phyloP scores from a whole-genome alignment of 2,797 vertebrate genomes.

The Clamator glandarius region DNA sequence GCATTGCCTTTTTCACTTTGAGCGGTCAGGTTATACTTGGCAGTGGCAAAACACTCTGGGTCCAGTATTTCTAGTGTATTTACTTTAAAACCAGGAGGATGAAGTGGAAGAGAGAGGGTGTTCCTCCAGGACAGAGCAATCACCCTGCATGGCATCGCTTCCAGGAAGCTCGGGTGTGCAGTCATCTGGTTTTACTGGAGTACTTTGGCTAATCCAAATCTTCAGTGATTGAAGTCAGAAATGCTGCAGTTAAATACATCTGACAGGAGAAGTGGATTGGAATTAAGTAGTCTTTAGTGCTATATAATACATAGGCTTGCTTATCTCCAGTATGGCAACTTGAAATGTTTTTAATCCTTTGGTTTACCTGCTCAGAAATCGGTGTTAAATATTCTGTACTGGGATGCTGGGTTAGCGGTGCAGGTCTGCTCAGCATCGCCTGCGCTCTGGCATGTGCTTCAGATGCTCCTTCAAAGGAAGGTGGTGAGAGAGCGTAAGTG shows the following conservation, averaged over 20 bases:
- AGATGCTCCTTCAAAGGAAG: fast-evolving
- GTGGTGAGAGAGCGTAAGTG: fast-evolving
- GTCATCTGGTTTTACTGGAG: neutral
- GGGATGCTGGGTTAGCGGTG: neutral
- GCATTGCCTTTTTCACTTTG: neutral
- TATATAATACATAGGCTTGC: slow-evolving; percentile 7
- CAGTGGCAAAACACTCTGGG: neutral
- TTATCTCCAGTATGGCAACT: slow-evolving; percentile 8
- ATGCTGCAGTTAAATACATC: neutral
- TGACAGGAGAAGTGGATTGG: slow-evolving; percentile 32
- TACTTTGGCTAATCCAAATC: slow-evolving; percentile 24
- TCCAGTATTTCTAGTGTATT: neutral
- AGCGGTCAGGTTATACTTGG: neutral
- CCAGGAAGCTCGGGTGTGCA: neutral
- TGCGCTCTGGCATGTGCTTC: fast-evolving
- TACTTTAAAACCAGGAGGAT: neutral
- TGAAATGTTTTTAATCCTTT: slow-evolving; percentile 10
- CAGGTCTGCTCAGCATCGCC: neutral
- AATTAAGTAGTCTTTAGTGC: slow-evolving; percentile 25
- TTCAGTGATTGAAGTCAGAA: neutral
- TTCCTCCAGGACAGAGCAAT: neutral
- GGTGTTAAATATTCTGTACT: neutral
- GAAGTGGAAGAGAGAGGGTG: neutral
- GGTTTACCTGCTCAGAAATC: slow-evolving; percentile 26
- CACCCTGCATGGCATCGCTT: neutral